Conservation (phyloP, 2,113 vertebrate species). For the Nothoprocta pentlandii region DNA sequence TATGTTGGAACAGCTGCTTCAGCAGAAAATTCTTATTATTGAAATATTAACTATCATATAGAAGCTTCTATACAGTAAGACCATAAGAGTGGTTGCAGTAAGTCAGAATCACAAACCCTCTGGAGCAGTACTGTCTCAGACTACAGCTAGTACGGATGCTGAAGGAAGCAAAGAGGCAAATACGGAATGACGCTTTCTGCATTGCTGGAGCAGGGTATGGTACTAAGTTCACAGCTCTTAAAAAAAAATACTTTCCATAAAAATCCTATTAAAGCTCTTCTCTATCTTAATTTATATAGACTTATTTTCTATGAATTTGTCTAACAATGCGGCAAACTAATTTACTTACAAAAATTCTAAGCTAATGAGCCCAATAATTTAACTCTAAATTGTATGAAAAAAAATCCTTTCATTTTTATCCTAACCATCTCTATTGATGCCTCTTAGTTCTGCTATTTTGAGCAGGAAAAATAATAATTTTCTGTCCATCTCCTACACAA, state of each 20-base stretch:
- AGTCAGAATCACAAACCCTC: constrained; percentile 35
- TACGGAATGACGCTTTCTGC: constrained; percentile 11
- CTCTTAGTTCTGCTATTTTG: neutral
- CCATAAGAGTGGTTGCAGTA: neutral
- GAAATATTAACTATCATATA: neutral
- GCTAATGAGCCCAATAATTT: neutral
- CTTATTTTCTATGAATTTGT: neutral
- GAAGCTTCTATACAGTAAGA: neutral
- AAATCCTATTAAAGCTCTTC: neutral
- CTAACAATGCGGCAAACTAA: neutral
- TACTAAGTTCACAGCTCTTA: neutral
- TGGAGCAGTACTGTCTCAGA: neutral
- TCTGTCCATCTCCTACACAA: neutral
- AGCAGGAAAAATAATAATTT: neutral
- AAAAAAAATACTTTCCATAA: neutral
- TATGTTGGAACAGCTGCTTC: neutral
- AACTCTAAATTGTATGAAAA: neutral
- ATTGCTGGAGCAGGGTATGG: neutral
- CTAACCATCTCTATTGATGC: neutral
- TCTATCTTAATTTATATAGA: neutral
- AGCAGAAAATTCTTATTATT: neutral
- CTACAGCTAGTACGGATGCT: constrained; percentile 10
- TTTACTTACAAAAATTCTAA: neutral
- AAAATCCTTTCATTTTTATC: neutral
- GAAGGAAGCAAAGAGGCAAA: neutral